These are phyloP conservation scores for Amazona guildingii DNA, from an alignment of 2,113 vertebrate species.

Conservation along the genomic window DNA sequence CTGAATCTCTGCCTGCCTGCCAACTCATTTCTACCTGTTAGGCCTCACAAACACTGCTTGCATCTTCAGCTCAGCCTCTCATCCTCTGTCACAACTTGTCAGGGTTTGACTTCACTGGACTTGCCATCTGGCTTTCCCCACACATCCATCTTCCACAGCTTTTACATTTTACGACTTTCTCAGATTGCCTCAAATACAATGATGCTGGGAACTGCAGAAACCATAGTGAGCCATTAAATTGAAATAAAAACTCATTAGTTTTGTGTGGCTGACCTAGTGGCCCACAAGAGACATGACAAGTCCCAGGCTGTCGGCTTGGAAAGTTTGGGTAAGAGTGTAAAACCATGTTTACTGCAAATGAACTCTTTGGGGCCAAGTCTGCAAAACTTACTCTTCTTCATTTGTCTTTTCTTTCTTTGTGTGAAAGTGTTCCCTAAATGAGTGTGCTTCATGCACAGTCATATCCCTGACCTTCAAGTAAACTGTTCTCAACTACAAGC, in stretches of 20 bases:
- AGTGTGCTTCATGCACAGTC: constrained; percentile 8
- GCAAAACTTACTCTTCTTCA: not conserved
- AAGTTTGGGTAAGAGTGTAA: not conserved
- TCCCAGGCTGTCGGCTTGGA: not conserved
- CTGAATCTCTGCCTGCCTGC: not conserved
- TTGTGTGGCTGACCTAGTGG: not conserved
- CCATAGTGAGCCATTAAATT: not conserved
- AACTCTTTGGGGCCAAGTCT: not conserved
- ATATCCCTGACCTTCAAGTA: constrained; percentile 46
- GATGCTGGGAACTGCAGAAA: not conserved
- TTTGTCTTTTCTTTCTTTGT: not conserved
- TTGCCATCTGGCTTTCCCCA: not conserved
- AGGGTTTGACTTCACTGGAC: not conserved
- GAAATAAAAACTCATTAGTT: not conserved
- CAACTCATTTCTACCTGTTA: not conserved
- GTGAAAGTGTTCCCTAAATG: not conserved
- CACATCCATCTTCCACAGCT: not conserved
- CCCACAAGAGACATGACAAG: not conserved
- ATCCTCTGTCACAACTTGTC: not conserved
- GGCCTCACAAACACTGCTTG: not conserved
- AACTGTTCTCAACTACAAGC: constrained; percentile 44
- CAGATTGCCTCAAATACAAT: not conserved
- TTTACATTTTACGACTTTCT: not conserved
- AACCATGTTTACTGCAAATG: not conserved
- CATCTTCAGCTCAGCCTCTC: not conserved